A percentile compares a stretch with the other conserved stretches of the same genome.
Evolutionary conservation across 2,113 vertebrate genomes (phyloP).

Genomic region (Hippoglossus stenolepis): DNA sequence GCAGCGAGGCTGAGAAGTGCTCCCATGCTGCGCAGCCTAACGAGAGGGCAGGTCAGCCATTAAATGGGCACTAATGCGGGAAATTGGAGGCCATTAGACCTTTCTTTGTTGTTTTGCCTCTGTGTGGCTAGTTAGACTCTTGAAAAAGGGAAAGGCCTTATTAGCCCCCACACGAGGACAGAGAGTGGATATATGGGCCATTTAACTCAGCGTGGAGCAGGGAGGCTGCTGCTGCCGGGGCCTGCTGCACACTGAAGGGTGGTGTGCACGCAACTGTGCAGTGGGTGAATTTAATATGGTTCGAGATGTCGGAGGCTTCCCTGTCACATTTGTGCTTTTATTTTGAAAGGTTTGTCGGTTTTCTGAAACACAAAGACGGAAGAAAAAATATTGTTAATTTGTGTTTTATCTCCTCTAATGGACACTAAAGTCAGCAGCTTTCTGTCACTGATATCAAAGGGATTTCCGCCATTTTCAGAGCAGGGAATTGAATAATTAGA

Average conservation of each 20-base stretch:
- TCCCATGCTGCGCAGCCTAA: constrained; percentile 78
- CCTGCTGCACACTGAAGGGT: constrained; percentile 7
- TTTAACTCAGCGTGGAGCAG: constrained; percentile 45
- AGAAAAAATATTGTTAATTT: background rate
- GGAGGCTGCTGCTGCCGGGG: constrained; percentile 42
- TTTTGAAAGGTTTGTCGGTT: background rate
- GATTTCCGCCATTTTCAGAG: too few species aligned
- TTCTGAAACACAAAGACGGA: background rate
- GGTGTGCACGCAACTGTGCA: background rate
- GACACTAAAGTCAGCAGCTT: background rate
- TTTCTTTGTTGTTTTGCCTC: constrained; percentile 79
- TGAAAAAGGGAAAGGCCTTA: constrained; percentile 73
- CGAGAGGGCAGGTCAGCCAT: constrained; percentile 81
- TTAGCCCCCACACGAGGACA: constrained; percentile 71
- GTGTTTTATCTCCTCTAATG: background rate
- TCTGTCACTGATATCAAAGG: too few species aligned
- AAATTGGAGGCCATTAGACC: constrained; percentile 83
- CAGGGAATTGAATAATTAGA: too few species aligned
- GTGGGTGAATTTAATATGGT: background rate
- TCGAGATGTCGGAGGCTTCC: background rate
- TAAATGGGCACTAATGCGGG: constrained; percentile 84
- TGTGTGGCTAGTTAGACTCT: constrained; percentile 73
- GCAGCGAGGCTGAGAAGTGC: constrained; percentile 65
- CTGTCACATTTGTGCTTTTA: background rate
- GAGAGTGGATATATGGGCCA: constrained; percentile 57